Evolutionary conservation across 1,140 invertebrate species (phyloP), one percentile per base, ranked within the genome.

Genomic region (Drosophila tropicalis): DNA sequence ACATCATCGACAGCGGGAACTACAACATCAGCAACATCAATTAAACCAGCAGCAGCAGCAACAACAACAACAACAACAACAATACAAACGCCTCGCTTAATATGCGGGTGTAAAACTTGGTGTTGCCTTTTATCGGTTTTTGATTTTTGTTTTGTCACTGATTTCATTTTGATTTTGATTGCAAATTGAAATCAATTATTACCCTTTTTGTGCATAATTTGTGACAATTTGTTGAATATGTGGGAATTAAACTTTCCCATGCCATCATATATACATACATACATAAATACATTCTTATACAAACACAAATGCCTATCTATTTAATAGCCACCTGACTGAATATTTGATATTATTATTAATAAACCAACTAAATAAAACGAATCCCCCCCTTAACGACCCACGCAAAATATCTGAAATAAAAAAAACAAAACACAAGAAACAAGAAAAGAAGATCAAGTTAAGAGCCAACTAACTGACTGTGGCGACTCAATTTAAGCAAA

Each of bases 161-260:
- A 90, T 89, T 89, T 89, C 84, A 90, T 89, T 90, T 89, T 81
- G 70, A 85, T 89, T 89, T 89, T 70, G 84, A 89, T 89, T 89
- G 84, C 84, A 87, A 87, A 87, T 87, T 87, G 80, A 87, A 87
- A 87, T 87, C 84, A 87, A 87, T 87, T 87, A 85, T 78, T 67
- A 72, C 63, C 79, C 83, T 69, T 67, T 82, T 65, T 87, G 84
- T 70, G 80, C 80, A 89, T 89, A 84, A 87, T 87, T 89, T 78
- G 84, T 87, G 80, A 75, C 76, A 87, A 74, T 89, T 75, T 70
- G 56, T 66, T 36, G 41, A 41, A 68, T 40, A 62, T 72, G 61
- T 62, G 56, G 56, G 32, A 62, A 77, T 66, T 72, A 56, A 51
- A 51, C 44, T 22, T 51, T 51, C 44, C 44, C 44, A 51, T 51